Conservation (phyloP, 2,888 invertebrate species). For the Philereme vetulata region DNA sequence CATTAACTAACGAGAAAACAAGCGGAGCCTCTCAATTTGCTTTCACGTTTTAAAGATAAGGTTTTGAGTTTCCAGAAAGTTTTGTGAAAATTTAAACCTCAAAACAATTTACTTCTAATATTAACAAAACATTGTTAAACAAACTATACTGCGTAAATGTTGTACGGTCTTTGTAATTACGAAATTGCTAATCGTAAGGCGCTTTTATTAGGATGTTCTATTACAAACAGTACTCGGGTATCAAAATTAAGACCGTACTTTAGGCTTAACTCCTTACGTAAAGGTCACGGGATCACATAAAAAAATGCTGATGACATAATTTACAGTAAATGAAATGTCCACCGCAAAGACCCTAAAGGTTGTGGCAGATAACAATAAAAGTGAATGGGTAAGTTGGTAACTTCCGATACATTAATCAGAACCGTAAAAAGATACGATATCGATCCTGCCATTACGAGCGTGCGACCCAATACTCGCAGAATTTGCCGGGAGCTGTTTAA, state of each 20-base stretch:
- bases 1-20: slow-evolving; percentile 73
- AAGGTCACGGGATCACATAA: slow-evolving; percentile 14
- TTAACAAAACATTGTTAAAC: slow-evolving; percentile 25
- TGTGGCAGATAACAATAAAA: slow-evolving; percentile 40
- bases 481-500: slow-evolving; percentile 41
- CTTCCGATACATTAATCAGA: slow-evolving; percentile 45
- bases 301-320: slow-evolving; percentile 34
- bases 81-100: slow-evolving; percentile 49
- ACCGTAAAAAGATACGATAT: slow-evolving; percentile 42
- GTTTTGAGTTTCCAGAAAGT: slow-evolving; percentile 60
- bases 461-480: slow-evolving; percentile 39
- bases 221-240: slow-evolving; percentile 6
- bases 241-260: slow-evolving; percentile 3
- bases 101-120: slow-evolving; percentile 31
- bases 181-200: slow-evolving; percentile 21
- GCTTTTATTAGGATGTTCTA: slow-evolving; percentile 14
- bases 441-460: slow-evolving; percentile 40
- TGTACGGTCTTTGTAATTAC: slow-evolving; percentile 23
- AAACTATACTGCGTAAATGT: slow-evolving; percentile 26
- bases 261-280: slow-evolving; percentile 5
- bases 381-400: slow-evolving; percentile 43
- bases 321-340: slow-evolving; percentile 35
- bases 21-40: slow-evolving; percentile 64
- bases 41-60: slow-evolving; percentile 58
- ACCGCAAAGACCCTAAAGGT: slow-evolving; percentile 36